Evolutionary conservation across 2,888 invertebrate genomes (phyloP).

Genomic region (Metellina segmentata): DNA sequence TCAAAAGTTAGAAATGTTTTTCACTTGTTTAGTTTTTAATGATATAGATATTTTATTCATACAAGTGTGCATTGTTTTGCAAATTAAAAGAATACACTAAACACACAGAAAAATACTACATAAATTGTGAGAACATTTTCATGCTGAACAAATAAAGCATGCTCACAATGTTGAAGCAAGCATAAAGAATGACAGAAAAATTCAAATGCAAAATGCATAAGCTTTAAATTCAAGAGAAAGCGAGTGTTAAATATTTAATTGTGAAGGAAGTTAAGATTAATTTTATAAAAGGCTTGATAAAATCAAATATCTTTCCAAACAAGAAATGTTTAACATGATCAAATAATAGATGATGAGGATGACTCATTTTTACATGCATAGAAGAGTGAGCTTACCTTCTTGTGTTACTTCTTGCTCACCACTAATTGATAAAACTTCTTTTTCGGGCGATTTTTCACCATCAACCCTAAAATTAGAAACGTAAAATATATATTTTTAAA

Average conservation of each 20-base stretch:
- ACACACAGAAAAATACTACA: too few species aligned
- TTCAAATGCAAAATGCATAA: too few species aligned
- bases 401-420: constrained; percentile 80
- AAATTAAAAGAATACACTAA: too few species aligned
- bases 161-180: neutral
- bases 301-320: neutral
- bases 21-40: too few species aligned
- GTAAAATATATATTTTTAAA: too few species aligned
- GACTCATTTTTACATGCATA: neutral
- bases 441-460: constrained; percentile 79
- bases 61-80: too few species aligned
- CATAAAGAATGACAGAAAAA: neutral
- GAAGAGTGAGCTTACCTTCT: constrained; percentile 79
- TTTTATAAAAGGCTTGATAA: neutral
- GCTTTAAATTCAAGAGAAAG: too few species aligned
- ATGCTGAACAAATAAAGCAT: neutral
- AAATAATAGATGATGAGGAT: neutral
- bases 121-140: neutral
- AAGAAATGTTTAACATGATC: neutral
- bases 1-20: too few species aligned
- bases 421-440: constrained; percentile 78
- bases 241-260: too few species aligned
- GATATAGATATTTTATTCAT: too few species aligned
- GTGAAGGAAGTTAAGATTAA: too few species aligned
- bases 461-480: constrained; percentile 78